Evolutionary conservation across 2,113 vertebrate genomes (phyloP).

Genomic region (Lagopus muta): DNA sequence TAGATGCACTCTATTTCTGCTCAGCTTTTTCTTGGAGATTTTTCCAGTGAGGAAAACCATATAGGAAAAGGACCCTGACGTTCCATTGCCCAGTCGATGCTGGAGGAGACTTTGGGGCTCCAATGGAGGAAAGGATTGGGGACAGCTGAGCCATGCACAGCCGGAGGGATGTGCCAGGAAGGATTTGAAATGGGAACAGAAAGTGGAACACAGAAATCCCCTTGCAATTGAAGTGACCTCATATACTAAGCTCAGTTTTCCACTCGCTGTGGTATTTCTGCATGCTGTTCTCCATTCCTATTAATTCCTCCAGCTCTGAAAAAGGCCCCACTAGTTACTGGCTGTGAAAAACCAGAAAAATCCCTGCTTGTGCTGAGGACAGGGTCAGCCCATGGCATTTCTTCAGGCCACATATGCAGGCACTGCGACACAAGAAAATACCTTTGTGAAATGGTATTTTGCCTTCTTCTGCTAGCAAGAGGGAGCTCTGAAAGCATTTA

Average conservation of each 20-base stretch:
- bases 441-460: neutral
- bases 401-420: neutral
- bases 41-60: neutral
- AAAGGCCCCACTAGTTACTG: neutral
- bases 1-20: neutral
- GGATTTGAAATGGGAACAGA: neutral
- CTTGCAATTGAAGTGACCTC: neutral
- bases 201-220: neutral
- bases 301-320: neutral
- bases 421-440: rapidly evolving
- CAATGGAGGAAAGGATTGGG: neutral
- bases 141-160: neutral
- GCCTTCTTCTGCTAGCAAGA: neutral
- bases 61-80: rapidly evolving
- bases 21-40: neutral
- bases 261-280: neutral
- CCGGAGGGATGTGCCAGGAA: neutral
- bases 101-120: neutral
- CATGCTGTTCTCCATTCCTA: neutral
- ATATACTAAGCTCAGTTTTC: neutral
- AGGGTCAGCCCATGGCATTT: rapidly evolving
- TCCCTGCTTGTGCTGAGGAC: neutral
- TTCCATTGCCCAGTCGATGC: neutral
- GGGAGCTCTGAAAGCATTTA: neutral
- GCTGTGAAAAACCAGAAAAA: neutral